phyloP scores from a whole-genome alignment of 1,140 invertebrate species.

The Brachionus rotundiformis region DNA sequence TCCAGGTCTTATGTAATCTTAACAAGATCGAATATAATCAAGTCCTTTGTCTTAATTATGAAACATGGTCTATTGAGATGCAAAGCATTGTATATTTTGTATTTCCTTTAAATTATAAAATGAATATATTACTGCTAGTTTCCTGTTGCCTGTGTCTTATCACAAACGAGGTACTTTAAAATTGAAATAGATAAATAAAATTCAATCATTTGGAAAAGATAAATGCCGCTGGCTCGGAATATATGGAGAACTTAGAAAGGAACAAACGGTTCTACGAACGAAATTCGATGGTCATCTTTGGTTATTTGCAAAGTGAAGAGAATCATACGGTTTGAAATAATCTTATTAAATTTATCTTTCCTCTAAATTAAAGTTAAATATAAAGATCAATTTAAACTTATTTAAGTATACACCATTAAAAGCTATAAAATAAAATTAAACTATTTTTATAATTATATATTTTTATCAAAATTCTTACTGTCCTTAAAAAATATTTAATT shows the following conservation, averaged over 20 bases:
- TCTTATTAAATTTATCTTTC: not conserved
- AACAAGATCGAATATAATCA: not conserved
- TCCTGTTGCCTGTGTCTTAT: not conserved
- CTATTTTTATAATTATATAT: too few relatives aligned
- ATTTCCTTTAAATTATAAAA: not conserved
- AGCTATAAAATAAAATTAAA: too few relatives aligned
- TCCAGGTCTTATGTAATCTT: conserved; percentile 35
- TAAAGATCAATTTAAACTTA: too few relatives aligned
- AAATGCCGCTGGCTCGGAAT: not conserved
- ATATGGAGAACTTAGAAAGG: not conserved
- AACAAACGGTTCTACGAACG: not conserved
- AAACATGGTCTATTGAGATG: not conserved
- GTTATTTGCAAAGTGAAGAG: not conserved
- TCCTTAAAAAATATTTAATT: too few relatives aligned
- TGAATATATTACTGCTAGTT: not conserved
- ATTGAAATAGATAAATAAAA: not conserved
- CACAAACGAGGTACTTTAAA: not conserved
- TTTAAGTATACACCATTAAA: too few relatives aligned
- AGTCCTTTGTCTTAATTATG: not conserved
- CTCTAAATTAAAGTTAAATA: not conserved
- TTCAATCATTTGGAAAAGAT: not conserved
- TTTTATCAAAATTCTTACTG: too few relatives aligned
- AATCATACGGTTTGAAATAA: not conserved
- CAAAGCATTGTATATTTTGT: not conserved
- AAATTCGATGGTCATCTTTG: not conserved